Base-by-base conservation (phyloP, 2,113 vertebrate genomes). In the Tringa solitaria region DNA sequence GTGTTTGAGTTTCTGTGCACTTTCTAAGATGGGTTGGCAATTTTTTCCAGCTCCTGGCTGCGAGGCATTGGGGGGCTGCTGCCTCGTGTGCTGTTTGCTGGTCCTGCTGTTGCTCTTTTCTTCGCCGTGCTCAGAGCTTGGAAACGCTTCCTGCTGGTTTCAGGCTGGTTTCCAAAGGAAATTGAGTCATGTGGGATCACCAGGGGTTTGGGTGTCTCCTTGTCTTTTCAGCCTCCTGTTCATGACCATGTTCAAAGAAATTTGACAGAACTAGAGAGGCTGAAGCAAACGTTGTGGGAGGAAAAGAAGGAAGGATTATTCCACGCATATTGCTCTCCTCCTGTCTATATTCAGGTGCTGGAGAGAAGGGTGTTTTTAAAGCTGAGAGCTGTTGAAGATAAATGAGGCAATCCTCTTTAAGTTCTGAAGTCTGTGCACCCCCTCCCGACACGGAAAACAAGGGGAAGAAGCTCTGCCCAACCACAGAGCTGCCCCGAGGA, bases 401-500 rank as follows among this genome's bases (percentile, higher is more conserved):
- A 70, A 79, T 43, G 35, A 73, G 45, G 50, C 28, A 54, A 74
- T 35, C 73, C 61, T 53, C 30, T 80, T 64, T 6, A 48, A 53
- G 15, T 76, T 76, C 67, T 68, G 39, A 56, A 68, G 13, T 18
- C 80, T 48, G 6, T 35, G n/a, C 5, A 28, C 10, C 37, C 23
- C n/a, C 22, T 37, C 22, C 50, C 0, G 2, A 45, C 1, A 4
- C 15, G 46, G 33, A 8, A 43, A 84, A 63, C 37, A 23, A 73
- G 46, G 51, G 59, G 28, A 12, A 60, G 54, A 48, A 72, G 46
- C 24, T 76, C 63, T 81, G 69, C 77, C 59, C 63, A 68, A 54
- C 80, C 69, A 17, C 57, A 18, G 86, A 84, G 89, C 76, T 86
- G 61, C 76, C 81, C 85, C 12, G 6, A 67, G 63, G 83, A 90